Base-by-base conservation (phyloP, 2,113 vertebrate species). In the Limnothrissa miodon region DNA sequence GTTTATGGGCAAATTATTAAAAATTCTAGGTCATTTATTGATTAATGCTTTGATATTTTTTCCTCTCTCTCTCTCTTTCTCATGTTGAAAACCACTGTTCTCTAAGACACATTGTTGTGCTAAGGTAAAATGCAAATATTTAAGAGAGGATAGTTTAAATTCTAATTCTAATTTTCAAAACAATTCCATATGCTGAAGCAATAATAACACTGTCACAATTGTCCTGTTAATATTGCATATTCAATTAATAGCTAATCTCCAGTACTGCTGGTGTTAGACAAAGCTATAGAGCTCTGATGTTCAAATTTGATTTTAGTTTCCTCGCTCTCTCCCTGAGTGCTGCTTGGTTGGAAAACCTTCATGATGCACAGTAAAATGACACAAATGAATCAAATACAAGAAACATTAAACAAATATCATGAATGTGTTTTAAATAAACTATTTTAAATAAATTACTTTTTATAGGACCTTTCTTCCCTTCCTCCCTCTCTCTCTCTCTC, bases 401-500 rank as follows among this genome's bases (percentile, higher is more conserved):
- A 56, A 5, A n/a, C 53, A 56, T 56, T 3, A 23, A 56, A 56
- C 19, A 19, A 56, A 42, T 42, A 6, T 4, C 42, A 17, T 1
- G n/a, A 56, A 56, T 23, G 19, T n/a, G 53, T 56, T 56, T 56
- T 56, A 23, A 19, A 56, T 21, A n/a, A 29, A 51, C 53, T 39
- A 1, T 23, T 8, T 25, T 66, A n/a, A n/a, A n/a, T n/a, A n/a
- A n/a, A n/a, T 80, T 81, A 74, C 36, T 29, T 74, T 74, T 17
- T 74, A 17, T 36, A 33, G 66, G 36, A 74, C 66, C 36, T 70
- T 13, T 39, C 59, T 39, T 78, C 29, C 29, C 85, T 85, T 83
- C 87, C 82, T 85, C 87, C 74, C 84, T 53, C 29, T 6, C 42
- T 83, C 84, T 83, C 86, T 78, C 86, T 87, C 84, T 82, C 83